Evolutionary conservation across 2,113 vertebrate species (phyloP).

Genomic region (Polypterus bichir): DNA sequence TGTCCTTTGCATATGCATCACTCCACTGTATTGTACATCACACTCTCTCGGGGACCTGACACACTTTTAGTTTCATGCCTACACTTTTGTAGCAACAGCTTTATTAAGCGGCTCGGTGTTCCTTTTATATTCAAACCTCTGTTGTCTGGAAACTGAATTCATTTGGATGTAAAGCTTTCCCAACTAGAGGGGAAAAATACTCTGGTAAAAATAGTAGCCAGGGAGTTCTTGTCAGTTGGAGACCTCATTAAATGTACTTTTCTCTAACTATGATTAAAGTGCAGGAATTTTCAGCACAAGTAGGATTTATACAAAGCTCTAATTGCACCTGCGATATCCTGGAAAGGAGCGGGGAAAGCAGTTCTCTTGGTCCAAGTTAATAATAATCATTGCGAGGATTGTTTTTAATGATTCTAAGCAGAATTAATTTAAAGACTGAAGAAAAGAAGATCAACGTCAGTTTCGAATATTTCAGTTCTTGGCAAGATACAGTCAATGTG

Average conservation of each 20-base stretch:
- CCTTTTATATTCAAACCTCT: slow-evolving; percentile 39
- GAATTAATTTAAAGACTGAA: too few species aligned
- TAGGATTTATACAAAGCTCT: background rate
- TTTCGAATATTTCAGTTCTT: too few species aligned
- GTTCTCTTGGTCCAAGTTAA: too few species aligned
- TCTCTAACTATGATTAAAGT: background rate
- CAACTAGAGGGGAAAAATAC: slow-evolving; percentile 16
- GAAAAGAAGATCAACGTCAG: too few species aligned
- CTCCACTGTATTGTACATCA: slow-evolving; percentile 40
- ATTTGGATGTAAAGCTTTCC: background rate
- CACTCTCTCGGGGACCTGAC: slow-evolving; percentile 52
- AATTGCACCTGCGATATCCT: background rate
- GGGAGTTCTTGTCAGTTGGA: background rate
- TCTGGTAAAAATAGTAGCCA: background rate
- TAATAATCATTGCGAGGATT: too few species aligned
- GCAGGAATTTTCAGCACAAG: background rate
- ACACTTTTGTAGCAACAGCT: slow-evolving; percentile 33
- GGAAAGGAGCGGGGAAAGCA: too few species aligned
- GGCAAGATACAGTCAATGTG: too few species aligned
- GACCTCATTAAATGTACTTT: background rate
- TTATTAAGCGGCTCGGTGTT: slow-evolving; percentile 29
- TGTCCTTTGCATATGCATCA: slow-evolving; percentile 53
- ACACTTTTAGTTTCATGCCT: slow-evolving; percentile 36
- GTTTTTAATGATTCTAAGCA: too few species aligned
- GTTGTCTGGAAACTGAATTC: background rate